A percentile compares a stretch with the other conserved stretches of the same genome.
These are phyloP conservation scores for Tetraneura akinire DNA, from an alignment of 1,140 invertebrate species.

Conservation along the genomic window DNA sequence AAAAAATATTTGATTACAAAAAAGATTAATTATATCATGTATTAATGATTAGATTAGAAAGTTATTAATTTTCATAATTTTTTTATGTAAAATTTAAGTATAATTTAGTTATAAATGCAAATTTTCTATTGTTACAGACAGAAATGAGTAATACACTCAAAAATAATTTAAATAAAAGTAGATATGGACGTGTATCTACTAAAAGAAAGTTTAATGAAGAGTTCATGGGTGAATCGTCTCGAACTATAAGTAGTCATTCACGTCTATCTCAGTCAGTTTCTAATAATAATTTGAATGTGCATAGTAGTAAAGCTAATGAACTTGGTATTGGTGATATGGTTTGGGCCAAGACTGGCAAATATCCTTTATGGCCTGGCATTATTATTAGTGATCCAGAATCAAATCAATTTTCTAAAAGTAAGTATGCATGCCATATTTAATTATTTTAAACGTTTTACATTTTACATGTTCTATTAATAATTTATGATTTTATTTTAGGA, in stretches of 20 bases:
- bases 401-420: conserved; percentile 15
- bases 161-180: neutral
- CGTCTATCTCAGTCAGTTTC: neutral
- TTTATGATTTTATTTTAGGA: neutral
- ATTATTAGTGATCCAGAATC: neutral
- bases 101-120: too few species aligned
- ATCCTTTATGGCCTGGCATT: conserved; percentile 35
- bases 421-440: neutral
- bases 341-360: conserved; percentile 37
- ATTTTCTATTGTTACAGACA: neutral
- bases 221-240: neutral
- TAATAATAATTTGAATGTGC: neutral
- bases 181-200: conserved; percentile 14
- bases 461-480: neutral
- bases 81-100: too few species aligned
- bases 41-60: too few species aligned
- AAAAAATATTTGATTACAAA: too few species aligned
- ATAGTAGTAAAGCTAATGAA: neutral
- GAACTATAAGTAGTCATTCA: neutral
- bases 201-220: conserved; percentile 16
- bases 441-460: too few species aligned
- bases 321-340: conserved; percentile 24
- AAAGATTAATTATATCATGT: too few species aligned
- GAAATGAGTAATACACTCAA: neutral
- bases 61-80: too few species aligned